A percentile compares a stretch with the other conserved stretches of the same genome.
Evolutionary conservation across 2,797 vertebrate species (phyloP).

Genomic region (Falco novaeseelandiae): DNA sequence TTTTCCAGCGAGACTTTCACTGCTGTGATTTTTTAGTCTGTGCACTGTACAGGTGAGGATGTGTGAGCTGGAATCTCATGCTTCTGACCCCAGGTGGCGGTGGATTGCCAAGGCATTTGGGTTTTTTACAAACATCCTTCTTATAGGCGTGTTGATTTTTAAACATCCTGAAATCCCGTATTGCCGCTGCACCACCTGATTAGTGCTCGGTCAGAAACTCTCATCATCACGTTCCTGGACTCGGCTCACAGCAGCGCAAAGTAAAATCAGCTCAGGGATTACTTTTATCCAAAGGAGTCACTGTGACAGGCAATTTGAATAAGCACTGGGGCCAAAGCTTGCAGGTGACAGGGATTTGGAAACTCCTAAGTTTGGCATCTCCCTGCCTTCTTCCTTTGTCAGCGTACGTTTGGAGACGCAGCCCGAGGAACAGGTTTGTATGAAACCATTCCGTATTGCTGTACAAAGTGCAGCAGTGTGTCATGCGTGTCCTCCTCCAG

Average conservation of each 20-base stretch:
- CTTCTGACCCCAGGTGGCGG: neutral
- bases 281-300: neutral
- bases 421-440: slow-evolving; percentile 42
- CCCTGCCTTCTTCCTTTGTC: neutral
- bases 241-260: neutral
- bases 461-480: neutral
- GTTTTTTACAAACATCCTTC: neutral
- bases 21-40: rapidly evolving
- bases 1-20: neutral
- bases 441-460: neutral
- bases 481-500: neutral
- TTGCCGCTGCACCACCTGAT: neutral
- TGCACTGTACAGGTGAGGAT: neutral
- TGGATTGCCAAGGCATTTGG: neutral
- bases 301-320: neutral
- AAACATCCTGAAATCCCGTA: neutral
- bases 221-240: rapidly evolving
- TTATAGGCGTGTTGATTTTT: neutral
- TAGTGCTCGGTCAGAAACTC: rapidly evolving
- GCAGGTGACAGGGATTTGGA: neutral
- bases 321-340: neutral
- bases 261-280: neutral
- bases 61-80: neutral
- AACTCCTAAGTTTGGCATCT: slow-evolving; percentile 27
- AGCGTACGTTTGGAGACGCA: neutral